Conservation (phyloP, 1,140 invertebrate species). For the Pogonognathellus flavescens region DNA sequence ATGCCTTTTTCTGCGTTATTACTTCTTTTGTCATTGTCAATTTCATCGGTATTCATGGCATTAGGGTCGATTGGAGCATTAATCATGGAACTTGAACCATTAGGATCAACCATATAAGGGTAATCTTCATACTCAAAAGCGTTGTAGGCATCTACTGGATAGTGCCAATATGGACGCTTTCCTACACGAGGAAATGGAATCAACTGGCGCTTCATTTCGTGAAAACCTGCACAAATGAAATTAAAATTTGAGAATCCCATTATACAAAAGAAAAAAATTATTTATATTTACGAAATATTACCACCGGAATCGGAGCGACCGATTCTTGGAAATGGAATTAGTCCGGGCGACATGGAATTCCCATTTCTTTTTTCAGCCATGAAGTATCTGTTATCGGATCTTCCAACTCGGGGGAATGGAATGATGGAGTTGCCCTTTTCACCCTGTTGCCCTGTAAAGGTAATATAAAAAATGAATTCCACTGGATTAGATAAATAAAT, state of each 20-base stretch:
- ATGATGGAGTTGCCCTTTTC: constrained; percentile 66
- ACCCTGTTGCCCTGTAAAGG: constrained; percentile 52
- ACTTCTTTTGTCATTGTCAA: constrained; percentile 43
- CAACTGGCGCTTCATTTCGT: constrained; percentile 64
- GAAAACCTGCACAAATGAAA: constrained; percentile 53
- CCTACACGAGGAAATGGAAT: constrained; percentile 67
- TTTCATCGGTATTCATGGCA: constrained; percentile 2
- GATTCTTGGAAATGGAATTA: constrained; percentile 66
- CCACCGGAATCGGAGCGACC: constrained; percentile 55
- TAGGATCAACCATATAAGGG: constrained; percentile 21
- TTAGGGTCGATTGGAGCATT: not conserved
- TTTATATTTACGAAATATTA: constrained; percentile 19
- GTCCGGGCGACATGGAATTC: constrained; percentile 57
- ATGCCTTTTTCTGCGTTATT: constrained; percentile 64
- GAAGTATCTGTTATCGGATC: constrained; percentile 54
- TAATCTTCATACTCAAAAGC: constrained; percentile 64
- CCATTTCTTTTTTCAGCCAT: constrained; percentile 60
- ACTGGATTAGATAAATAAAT: not conserved
- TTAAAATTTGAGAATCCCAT: constrained; percentile 45
- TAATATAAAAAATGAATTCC: not conserved
- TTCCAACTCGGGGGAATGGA: constrained; percentile 65
- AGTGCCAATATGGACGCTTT: constrained; percentile 62
- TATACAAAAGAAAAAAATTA: not conserved
- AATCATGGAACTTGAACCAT: not conserved
- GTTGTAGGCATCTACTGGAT: constrained; percentile 54